Evolutionary conservation across 1,140 invertebrate genomes (phyloP), one percentile per base, ranked within the genome.

Genomic region (Cotesia typhae): DNA sequence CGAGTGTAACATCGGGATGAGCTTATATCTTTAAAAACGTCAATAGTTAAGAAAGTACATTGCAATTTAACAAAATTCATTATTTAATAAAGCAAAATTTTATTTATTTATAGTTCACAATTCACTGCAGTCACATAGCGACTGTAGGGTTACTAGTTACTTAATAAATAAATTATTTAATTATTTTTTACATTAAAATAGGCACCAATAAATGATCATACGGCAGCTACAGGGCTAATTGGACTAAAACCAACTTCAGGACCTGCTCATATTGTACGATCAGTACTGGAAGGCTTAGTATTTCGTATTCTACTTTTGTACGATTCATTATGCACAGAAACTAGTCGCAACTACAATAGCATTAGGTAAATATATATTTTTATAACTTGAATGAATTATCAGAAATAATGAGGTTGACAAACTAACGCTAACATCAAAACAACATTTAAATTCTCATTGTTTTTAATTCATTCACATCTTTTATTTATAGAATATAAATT

Each of bases 121-220:
- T 1, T 17, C 17, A 17, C 17, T 1, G 17, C 17, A 17, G 17
- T 1, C 17, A 17, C 17, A 1, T 17, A 17, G 17, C 1, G 17
- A 17, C 17, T 17, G 17, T 1, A 17, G 1, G 17, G 17, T 17
- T 17, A 1, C 17, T 17, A 17, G 17, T 17, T 71, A 75, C 70
- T 65, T 67, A 65, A 71, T 74, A 57, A 14, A 66, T 5, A 53
- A n/a, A 70, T 68, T 66, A 63, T 59, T 9, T 14, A 47, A n/a
- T 47, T 70, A 6, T 9, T 55, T 28, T 14, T 63, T 38, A 2
- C 4, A 61, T 12, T 36, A 63, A 52, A 38, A 53, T 70, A 97
- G 93, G 93, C 94, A 0, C 96, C 96, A 1, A 91, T 96, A 70
- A 96, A 96, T 83, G 94, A 98, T 85, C 91, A 92, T 71, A 89